Base-by-base conservation (phyloP, 2,888 invertebrate species). In the Sipha maydis region DNA sequence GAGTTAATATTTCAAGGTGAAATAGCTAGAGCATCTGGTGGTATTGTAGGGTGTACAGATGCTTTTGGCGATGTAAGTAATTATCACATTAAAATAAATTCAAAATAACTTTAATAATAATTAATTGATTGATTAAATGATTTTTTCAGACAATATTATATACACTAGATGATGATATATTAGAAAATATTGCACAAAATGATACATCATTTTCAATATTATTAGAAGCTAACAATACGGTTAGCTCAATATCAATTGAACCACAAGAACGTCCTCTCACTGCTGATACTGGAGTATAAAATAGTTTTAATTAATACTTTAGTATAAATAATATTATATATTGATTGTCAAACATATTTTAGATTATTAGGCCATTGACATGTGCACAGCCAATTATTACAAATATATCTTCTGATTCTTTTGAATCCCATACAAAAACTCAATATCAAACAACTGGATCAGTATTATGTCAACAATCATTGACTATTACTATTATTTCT, bases 61-160 rank as follows among this genome's bases (percentile, higher is more conserved):
- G 94, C 95, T 17, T 95, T 95, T 91, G 95, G 95, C 78, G 95
- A 95, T 92, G 95, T 95, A 91, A 93, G 94, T 92, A 89, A 41
- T 73, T 85, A 54, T 41, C 41, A 41, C 8, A 5, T 48, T 11
- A 25, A 71, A 28, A 14, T 14, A 71, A 71, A 31, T 71, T 71
- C 8, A 56, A 77, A 56, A 78, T 83, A 38, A 61, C 19, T 34
- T 0, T 48, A 48, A 75, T 31, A 77, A 61, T 56, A 54, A 69
- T 56, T 75, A 78, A 38, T 38, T 48, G 9, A 7, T 28, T 34
- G 31, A 31, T 69, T 34, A 76, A 61, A 28, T 79, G 56, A 38
- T 61, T n/a, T 25, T 92, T 93, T 54, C 93, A 97, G 97, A 97
- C 96, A 17, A 96, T 97, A 90, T 93, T 97, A 88, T 97, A 97